Conservation (phyloP, 2,797 vertebrate genomes). For the Hemibagrus guttatus region DNA sequence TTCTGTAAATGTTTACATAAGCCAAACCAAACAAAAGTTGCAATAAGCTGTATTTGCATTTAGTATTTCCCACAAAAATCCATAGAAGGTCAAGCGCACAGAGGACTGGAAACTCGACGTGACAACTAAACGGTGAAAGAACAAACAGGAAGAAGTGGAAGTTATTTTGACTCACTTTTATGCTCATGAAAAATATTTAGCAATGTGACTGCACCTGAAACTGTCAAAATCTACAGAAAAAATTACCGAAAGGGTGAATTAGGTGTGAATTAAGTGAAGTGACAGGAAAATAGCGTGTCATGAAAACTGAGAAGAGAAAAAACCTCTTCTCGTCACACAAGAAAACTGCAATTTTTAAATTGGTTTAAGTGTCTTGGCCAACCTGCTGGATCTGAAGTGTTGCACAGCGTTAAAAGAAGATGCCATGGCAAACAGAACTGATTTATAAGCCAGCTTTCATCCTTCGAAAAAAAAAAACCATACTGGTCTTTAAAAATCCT, state of each 20-base stretch:
- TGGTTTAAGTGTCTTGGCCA: background rate
- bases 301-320: background rate
- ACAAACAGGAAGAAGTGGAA: background rate
- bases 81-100: background rate
- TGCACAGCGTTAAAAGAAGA: background rate
- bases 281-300: background rate
- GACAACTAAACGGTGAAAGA: background rate
- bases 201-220: background rate
- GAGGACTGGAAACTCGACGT: background rate
- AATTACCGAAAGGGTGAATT: background rate
- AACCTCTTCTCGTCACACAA: background rate
- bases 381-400: background rate
- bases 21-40: background rate
- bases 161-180: background rate
- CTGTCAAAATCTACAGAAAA: constrained; percentile 6
- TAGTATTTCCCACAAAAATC: background rate
- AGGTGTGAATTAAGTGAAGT: background rate
- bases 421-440: background rate
- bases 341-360: background rate
- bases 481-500: constrained; percentile 12
- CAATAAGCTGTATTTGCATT: too few relatives aligned
- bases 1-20: background rate
- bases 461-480: background rate
- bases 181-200: background rate
- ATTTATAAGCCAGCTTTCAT: constrained; percentile 19